phyloP scores from a whole-genome alignment of 2,113 vertebrate species.

The Otis tarda region DNA sequence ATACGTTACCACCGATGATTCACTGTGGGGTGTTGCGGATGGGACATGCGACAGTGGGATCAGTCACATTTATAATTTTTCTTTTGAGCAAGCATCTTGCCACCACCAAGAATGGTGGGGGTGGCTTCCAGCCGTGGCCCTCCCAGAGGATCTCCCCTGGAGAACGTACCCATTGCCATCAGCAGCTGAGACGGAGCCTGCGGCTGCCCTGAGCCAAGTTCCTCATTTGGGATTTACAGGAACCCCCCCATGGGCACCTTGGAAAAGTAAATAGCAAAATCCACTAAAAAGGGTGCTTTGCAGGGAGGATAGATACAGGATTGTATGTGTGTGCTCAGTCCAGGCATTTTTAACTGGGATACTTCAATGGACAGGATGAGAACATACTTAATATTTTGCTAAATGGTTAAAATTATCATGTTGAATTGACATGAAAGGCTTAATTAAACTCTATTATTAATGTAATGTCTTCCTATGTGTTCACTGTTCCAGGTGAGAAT shows the following conservation, averaged over 20 bases:
- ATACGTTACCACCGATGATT: rapidly evolving
- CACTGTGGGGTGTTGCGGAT: rapidly evolving
- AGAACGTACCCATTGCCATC: not conserved
- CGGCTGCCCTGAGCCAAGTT: not conserved
- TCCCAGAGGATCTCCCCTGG: not conserved
- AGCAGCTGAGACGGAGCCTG: not conserved
- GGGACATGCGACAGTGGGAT: no score
- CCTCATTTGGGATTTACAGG: no score
- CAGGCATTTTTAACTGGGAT: not conserved
- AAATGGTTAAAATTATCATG: not conserved
- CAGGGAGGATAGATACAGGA: not conserved
- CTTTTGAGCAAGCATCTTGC: not conserved
- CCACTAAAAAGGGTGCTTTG: not conserved
- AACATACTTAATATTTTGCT: rapidly evolving
- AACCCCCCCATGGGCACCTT: not conserved
- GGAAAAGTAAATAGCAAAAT: not conserved
- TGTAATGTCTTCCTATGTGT: not conserved
- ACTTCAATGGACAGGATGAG: not conserved
- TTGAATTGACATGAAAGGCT: not conserved
- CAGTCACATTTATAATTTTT: not conserved
- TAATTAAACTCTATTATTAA: not conserved
- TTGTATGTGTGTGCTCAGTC: rapidly evolving
- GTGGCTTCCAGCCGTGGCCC: not conserved
- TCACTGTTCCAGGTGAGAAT: not conserved
- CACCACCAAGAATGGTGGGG: rapidly evolving